These are phyloP conservation scores for Calidris pygmaea DNA, from an alignment of 2,113 vertebrate species.

Conservation along the genomic window DNA sequence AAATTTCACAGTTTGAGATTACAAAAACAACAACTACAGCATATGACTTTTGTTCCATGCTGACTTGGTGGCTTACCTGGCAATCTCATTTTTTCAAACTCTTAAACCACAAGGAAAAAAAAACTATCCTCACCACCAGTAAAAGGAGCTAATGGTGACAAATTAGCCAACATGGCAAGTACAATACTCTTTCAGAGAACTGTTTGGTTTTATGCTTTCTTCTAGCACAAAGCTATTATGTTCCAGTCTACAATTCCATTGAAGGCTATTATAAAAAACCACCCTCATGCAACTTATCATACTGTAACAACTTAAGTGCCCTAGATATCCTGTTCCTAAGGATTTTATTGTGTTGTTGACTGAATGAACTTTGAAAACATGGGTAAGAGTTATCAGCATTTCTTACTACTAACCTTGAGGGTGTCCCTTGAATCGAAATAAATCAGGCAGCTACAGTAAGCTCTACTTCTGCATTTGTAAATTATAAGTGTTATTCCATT, in stretches of 20 bases:
- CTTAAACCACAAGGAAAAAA: neutral
- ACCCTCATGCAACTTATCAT: neutral
- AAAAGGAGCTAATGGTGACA: constrained; percentile 34
- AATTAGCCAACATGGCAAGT: neutral
- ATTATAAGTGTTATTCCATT: neutral
- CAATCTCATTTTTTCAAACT: neutral
- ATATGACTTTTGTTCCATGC: neutral
- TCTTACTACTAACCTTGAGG: neutral
- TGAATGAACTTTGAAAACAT: neutral
- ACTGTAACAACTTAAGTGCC: neutral
- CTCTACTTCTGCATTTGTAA: neutral
- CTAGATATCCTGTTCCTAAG: neutral
- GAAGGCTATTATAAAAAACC: neutral
- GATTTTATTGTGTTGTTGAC: neutral
- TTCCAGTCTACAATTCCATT: constrained; percentile 12
- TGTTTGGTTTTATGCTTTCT: neutral
- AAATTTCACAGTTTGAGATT: neutral
- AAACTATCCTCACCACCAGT: neutral
- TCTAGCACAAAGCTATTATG: constrained; percentile 29
- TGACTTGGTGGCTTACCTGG: neutral
- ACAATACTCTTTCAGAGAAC: constrained; percentile 6
- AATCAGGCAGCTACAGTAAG: neutral
- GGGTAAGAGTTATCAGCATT: neutral
- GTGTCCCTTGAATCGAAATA: neutral
- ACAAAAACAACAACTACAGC: neutral